Percentiles rank a stretch among this genome's conserved stretches.
Conservation (phyloP, 1,140 invertebrate species). For the Homalodisca vitripennis region DNA sequence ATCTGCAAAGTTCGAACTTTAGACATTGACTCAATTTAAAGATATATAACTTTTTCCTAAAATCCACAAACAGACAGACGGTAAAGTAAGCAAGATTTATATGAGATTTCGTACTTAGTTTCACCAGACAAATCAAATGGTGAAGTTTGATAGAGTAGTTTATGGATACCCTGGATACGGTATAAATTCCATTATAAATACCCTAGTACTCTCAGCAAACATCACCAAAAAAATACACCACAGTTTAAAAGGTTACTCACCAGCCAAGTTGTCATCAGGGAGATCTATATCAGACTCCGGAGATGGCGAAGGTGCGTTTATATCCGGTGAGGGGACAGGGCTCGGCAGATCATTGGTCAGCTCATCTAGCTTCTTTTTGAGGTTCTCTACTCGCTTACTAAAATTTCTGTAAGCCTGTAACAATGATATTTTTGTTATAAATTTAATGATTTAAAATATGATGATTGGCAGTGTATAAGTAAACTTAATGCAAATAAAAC, state of each 20-base stretch:
- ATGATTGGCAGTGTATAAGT: slow-evolving; percentile 1
- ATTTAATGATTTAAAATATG: neutral
- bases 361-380: slow-evolving; percentile 84
- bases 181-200: too few species aligned
- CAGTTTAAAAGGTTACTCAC: slow-evolving; percentile 15
- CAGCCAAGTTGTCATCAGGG: slow-evolving; percentile 57
- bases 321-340: slow-evolving; percentile 64
- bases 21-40: too few species aligned
- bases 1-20: too few species aligned
- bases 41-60: too few species aligned
- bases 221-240: too few species aligned
- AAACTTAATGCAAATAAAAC: neutral
- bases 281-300: slow-evolving; percentile 75
- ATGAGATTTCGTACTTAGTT: too few species aligned
- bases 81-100: too few species aligned
- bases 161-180: too few species aligned
- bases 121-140: too few species aligned
- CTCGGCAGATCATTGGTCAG: slow-evolving; percentile 62
- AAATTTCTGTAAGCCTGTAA: slow-evolving; percentile 89
- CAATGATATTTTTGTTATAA: slow-evolving; percentile 37
- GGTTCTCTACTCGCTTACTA: slow-evolving; percentile 76
- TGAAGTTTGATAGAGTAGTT: too few species aligned
- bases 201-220: too few species aligned
- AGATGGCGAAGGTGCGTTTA: slow-evolving; percentile 81
- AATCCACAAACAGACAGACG: too few species aligned